Percentiles rank a stretch among this genome's conserved stretches.
Conservation (phyloP, 2,797 vertebrate species). For the Mormyrus hasselquistii region DNA sequence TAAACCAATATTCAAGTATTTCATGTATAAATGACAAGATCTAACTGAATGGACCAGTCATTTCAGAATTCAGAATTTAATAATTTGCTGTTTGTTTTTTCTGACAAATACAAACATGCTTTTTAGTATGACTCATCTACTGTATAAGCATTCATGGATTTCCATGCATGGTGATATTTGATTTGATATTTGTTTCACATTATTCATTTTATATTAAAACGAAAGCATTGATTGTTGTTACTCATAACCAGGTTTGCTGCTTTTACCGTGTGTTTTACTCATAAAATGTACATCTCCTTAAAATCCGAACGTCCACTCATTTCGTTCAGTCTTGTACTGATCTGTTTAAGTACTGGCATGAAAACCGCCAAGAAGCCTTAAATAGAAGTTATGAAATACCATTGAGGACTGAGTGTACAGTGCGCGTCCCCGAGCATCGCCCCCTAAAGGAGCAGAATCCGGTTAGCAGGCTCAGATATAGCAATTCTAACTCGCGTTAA, state of each 20-base stretch:
- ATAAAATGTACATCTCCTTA: neutral
- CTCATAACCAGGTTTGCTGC: neutral
- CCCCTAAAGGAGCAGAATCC: neutral
- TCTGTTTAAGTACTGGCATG: neutral
- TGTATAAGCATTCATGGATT: neutral
- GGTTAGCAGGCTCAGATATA: neutral
- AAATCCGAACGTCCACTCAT: neutral
- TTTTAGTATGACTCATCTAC: neutral
- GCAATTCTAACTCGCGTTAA: neutral
- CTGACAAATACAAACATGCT: neutral
- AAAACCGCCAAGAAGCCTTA: neutral
- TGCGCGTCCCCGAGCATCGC: neutral
- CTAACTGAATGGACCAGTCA: neutral
- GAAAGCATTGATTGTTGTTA: neutral
- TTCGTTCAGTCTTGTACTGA: neutral
- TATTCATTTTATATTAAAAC: neutral
- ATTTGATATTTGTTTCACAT: neutral
- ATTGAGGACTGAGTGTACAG: neutral
- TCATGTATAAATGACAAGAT: neutral
- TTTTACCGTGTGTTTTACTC: neutral
- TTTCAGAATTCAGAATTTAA: neutral
- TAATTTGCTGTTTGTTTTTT: neutral
- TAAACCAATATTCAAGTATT: neutral
- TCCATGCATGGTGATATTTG: neutral
- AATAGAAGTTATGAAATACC: constrained; percentile 2